phyloP scores from a whole-genome alignment of 2,113 vertebrate species.

The Centropus bengalensis region DNA sequence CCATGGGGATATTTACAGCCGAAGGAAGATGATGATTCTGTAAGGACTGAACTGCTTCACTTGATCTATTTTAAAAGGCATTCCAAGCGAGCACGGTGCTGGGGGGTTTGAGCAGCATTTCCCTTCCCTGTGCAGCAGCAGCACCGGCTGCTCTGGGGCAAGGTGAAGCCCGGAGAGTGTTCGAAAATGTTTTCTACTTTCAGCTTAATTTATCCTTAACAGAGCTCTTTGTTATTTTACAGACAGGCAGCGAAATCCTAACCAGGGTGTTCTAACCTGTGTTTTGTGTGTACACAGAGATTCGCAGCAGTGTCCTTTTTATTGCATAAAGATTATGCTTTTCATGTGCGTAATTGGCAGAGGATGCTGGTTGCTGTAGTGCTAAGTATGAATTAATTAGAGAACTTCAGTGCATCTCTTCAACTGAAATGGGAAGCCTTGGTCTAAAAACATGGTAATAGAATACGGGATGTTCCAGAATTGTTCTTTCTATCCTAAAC shows the following conservation, averaged over 20 bases:
- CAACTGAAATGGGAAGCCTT: neutral
- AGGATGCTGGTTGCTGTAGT: neutral
- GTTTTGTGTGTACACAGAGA: neutral
- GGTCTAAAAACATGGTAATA: neutral
- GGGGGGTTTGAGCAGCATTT: neutral
- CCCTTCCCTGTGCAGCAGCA: neutral
- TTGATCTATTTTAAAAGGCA: neutral
- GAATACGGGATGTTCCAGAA: neutral
- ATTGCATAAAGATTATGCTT: neutral
- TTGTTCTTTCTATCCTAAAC: neutral
- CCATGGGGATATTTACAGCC: slow-evolving; percentile 61
- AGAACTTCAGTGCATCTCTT: neutral
- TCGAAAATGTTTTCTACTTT: neutral
- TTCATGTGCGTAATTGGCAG: neutral
- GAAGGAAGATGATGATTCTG: neutral
- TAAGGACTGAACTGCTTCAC: neutral
- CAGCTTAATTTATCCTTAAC: neutral
- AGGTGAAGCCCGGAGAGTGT: neutral
- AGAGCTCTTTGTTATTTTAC: neutral
- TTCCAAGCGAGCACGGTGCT: neutral
- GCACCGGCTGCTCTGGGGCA: neutral
- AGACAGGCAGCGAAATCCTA: neutral
- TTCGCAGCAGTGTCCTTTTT: neutral
- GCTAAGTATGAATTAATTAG: neutral
- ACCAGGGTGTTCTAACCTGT: neutral